Evolutionary conservation across 2,113 vertebrate species (phyloP).

Genomic region (Chelonoidis abingdonii): DNA sequence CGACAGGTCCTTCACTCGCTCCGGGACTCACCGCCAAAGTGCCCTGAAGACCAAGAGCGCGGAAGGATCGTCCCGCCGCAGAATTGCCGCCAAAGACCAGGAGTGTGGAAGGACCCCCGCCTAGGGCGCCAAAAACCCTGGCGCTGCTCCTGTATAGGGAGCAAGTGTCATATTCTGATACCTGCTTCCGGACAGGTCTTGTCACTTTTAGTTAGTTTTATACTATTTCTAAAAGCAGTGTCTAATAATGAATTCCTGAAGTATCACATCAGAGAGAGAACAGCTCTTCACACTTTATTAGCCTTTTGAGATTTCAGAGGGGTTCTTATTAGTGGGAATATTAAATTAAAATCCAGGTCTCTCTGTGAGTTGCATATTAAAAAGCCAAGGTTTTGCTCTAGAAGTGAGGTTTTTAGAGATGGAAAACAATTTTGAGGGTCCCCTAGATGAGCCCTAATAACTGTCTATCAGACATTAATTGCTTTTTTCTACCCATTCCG

Average conservation of each 20-base stretch:
- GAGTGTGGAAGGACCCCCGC: too few species aligned
- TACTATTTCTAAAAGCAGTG: not conserved
- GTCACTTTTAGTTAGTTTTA: not conserved
- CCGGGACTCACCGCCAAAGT: too few species aligned
- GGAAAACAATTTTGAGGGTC: not conserved
- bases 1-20: too few species aligned
- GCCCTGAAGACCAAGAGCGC: too few species aligned
- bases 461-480: not conserved
- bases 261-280: not conserved
- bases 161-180: not conserved
- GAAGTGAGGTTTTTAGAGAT: not conserved
- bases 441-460: not conserved
- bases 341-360: not conserved
- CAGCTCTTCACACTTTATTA: not conserved
- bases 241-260: not conserved
- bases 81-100: too few species aligned
- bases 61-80: too few species aligned
- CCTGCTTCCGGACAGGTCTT: not conserved
- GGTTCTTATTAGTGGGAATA: not conserved
- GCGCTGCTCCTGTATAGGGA: too few species aligned
- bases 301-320: not conserved
- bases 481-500: not conserved
- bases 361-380: not conserved
- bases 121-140: too few species aligned
- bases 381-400: not conserved